phyloP scores from a whole-genome alignment of 2,797 vertebrate species.

The Nyctibius grandis region DNA sequence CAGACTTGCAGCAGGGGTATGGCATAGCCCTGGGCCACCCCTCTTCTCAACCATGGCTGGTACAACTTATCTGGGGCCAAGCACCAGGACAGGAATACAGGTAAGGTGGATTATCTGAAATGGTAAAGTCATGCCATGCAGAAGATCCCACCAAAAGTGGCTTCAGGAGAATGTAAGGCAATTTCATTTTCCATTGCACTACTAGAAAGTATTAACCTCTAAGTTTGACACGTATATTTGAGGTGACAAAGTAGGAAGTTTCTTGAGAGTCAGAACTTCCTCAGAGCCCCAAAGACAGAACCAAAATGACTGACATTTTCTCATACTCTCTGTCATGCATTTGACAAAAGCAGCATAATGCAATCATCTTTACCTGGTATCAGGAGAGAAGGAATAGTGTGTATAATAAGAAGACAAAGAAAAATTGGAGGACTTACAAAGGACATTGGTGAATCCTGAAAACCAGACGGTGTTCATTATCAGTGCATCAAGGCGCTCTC shows the following conservation, averaged over 20 bases:
- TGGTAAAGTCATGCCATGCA: background rate
- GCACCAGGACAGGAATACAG: background rate
- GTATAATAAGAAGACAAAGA: background rate
- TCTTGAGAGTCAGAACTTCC: background rate
- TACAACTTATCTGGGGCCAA: rapidly evolving
- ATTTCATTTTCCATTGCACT: background rate
- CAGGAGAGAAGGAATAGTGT: background rate
- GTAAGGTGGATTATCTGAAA: background rate
- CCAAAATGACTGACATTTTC: slow-evolving; percentile 25
- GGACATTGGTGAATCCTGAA: background rate
- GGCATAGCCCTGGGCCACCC: background rate
- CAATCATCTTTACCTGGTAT: background rate
- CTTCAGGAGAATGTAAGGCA: background rate
- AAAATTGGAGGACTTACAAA: background rate
- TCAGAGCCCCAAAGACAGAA: background rate
- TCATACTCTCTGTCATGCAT: background rate
- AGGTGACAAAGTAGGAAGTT: background rate
- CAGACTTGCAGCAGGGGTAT: background rate
- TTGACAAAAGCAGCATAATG: background rate
- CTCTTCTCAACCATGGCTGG: background rate
- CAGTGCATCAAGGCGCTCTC: background rate
- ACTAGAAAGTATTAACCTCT: background rate
- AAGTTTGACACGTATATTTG: background rate
- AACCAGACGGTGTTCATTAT: background rate
- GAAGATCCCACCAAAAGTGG: background rate